A percentile compares a stretch with the other conserved stretches of the same genome.
Conservation (phyloP, 2,797 vertebrate species). For the Liparis tanakae region DNA sequence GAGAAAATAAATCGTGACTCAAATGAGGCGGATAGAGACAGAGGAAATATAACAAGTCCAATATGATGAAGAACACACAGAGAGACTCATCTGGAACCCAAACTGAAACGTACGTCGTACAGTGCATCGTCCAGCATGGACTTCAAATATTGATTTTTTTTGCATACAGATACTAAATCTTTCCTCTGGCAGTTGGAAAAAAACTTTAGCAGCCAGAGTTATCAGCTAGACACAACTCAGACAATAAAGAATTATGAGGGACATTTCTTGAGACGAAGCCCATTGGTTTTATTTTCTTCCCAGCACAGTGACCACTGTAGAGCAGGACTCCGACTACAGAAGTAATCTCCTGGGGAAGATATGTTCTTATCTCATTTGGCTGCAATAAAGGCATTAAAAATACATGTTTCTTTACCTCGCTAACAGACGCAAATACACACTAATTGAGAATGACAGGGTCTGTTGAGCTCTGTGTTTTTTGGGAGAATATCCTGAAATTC, state of each 20-base stretch:
- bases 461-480: slow-evolving; percentile 28
- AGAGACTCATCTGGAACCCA: neutral
- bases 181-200: slow-evolving; percentile 20
- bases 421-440: neutral
- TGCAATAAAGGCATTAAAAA: slow-evolving; percentile 11
- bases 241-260: slow-evolving; percentile 14
- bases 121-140: slow-evolving; percentile 27
- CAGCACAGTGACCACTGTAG: neutral
- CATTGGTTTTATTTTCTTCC: neutral
- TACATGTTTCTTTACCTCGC: neutral
- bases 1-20: slow-evolving; percentile 21
- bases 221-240: neutral
- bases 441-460: slow-evolving; percentile 31
- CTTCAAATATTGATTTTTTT: slow-evolving; percentile 34
- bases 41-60: slow-evolving; percentile 40
- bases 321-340: slow-evolving; percentile 14
- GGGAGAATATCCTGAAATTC: slow-evolving; percentile 21
- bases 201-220: neutral
- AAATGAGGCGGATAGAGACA: slow-evolving; percentile 35
- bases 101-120: neutral
- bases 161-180: slow-evolving; percentile 30
- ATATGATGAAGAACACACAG: slow-evolving; percentile 9
- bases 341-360: slow-evolving; percentile 22
- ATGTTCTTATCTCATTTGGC: slow-evolving; percentile 30
- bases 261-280: neutral